These are phyloP conservation scores for Eumacrocentrus americanus DNA, from an alignment of 2,888 invertebrate species.

Conservation along the genomic window DNA sequence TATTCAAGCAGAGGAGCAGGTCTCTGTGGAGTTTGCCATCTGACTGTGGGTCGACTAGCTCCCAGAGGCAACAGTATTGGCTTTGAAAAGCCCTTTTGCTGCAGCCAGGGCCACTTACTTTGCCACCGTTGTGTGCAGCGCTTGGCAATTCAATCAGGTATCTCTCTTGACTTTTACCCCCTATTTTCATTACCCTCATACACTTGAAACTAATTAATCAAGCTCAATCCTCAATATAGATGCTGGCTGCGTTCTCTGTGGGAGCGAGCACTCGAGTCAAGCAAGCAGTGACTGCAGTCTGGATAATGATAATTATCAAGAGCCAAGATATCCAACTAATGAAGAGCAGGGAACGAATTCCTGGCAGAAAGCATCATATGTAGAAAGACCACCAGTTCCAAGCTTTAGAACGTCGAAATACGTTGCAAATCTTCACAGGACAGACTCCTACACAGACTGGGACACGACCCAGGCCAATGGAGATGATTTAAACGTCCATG, in stretches of 20 bases:
- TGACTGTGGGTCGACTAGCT: constrained; percentile 38
- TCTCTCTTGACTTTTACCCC: no score
- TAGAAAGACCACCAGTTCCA: constrained; percentile 31
- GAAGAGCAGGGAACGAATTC: constrained; percentile 27
- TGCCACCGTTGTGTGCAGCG: constrained; percentile 50
- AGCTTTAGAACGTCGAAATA: no score
- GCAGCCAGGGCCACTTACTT: constrained; percentile 47
- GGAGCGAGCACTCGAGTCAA: constrained; percentile 39
- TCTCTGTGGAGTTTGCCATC: constrained; percentile 46
- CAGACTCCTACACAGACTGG: constrained; percentile 30
- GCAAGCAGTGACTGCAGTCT: constrained; percentile 37
- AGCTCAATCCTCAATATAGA: constrained; percentile 31
- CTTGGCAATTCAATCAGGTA: constrained; percentile 49
- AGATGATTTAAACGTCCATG: constrained; percentile 27
- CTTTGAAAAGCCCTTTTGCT: constrained; percentile 41
- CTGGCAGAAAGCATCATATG: constrained; percentile 7
- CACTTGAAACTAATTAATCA: constrained; percentile 1
- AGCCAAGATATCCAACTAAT: constrained; percentile 22
- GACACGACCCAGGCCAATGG: constrained; percentile 10
- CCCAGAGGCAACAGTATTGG: constrained; percentile 31
- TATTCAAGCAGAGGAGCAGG: constrained; percentile 28
- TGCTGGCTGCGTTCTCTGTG: constrained; percentile 42
- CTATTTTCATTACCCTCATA: not conserved
- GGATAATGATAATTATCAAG: constrained; percentile 21
- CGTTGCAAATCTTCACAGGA: not conserved